A percentile compares a stretch with the other conserved stretches of the same genome.
These are phyloP conservation scores for Ochotona curzoniae DNA, from an alignment of 2,113 vertebrate genomes.

Conservation along the genomic window DNA sequence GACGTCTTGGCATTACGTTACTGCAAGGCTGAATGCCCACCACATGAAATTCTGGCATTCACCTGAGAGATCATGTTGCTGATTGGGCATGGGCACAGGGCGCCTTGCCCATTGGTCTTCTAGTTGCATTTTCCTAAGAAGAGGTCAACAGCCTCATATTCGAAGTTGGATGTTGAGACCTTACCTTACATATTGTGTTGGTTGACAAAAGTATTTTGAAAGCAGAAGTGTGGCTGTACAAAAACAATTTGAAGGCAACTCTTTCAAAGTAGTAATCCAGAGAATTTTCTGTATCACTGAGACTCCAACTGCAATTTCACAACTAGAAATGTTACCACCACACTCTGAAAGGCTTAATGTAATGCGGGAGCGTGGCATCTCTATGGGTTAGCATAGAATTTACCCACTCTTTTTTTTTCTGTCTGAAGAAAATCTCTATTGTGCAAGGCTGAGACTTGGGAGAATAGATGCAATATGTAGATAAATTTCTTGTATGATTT, in stretches of 20 bases:
- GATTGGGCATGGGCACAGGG: neutral
- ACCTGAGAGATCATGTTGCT: no score
- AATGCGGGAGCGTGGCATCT: neutral
- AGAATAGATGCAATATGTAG: conserved; percentile 5
- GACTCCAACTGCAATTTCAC: neutral
- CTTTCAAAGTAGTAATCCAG: neutral
- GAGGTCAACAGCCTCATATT: neutral
- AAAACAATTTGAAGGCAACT: neutral
- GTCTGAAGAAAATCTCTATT: conserved; percentile 9
- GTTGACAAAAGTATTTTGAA: neutral
- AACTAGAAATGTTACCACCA: neutral
- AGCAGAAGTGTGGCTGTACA: neutral
- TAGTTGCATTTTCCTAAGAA: neutral
- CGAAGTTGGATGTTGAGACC: neutral
- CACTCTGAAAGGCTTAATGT: neutral
- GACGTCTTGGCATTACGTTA: no score
- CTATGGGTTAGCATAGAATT: conserved; percentile 46
- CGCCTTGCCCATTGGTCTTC: neutral
- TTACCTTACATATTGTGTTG: neutral
- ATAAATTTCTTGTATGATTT: conserved; percentile 14
- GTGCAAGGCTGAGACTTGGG: conserved; percentile 39
- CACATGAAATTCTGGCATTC: neutral
- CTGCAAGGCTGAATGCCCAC: no score
- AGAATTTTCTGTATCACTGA: neutral
- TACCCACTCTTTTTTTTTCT: neutral